Evolutionary conservation across 2,113 vertebrate species (phyloP).

Genomic region (Syrrhaptes paradoxus): DNA sequence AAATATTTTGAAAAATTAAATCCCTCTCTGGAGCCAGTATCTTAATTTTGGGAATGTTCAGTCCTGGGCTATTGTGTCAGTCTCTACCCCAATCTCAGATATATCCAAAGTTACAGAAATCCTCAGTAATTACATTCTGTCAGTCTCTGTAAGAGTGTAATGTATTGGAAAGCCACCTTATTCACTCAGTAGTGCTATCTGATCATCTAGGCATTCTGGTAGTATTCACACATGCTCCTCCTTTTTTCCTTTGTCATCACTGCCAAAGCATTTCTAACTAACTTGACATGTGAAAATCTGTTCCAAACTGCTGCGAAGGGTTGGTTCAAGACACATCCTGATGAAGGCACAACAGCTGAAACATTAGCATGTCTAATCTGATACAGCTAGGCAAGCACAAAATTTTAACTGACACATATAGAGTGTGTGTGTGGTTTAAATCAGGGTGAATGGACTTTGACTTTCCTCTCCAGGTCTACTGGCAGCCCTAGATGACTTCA

Average conservation of each 20-base stretch:
- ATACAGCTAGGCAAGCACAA: background rate
- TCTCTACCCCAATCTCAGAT: background rate
- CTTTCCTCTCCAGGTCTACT: background rate
- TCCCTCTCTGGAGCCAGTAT: background rate
- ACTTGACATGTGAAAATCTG: background rate
- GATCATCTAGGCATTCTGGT: background rate
- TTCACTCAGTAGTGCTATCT: background rate
- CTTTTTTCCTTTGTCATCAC: background rate
- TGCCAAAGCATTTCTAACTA: background rate
- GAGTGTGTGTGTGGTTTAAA: background rate
- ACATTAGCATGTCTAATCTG: background rate
- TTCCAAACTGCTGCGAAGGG: background rate
- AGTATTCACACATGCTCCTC: background rate
- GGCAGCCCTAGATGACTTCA: background rate
- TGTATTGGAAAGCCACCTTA: background rate
- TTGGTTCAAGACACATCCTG: background rate
- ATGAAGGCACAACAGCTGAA: background rate
- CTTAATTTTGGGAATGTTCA: background rate
- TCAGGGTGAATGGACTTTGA: background rate
- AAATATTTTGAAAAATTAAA: conserved; percentile 4
- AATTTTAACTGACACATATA: background rate
- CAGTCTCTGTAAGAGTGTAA: background rate
- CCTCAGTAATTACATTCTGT: background rate
- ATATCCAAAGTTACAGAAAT: background rate
- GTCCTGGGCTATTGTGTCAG: background rate